Base-by-base conservation (phyloP, 1,140 invertebrate species). In the Eueides isabella region DNA sequence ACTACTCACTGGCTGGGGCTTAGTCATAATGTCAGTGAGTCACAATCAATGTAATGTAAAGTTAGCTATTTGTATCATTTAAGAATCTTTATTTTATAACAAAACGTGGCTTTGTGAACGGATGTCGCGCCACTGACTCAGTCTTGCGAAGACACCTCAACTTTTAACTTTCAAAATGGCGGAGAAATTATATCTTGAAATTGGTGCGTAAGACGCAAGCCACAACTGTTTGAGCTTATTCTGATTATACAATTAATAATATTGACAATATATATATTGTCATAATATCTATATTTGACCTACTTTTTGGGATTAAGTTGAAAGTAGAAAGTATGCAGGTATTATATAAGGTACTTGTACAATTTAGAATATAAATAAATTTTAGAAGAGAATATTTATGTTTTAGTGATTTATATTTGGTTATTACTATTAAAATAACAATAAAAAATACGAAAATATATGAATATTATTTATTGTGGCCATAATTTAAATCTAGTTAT, bases 111-210 rank as follows among this genome's bases (percentile, higher is more conserved):
- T 78, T 78, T 76, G 73, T 65, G 61, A 72, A 33, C 78, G 75
- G 48, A 76, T 73, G 80, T 80, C 76, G 68, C 72, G 69, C 68
- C 72, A 79, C 77, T 84, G 84, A 84, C 77, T 85, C 81, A 85
- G 67, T 48, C 48, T 77, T 44, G 33, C 72, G 66, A 64, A 78
- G 35, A 55, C 41, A 44, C 41, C 61, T 71, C 67, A 44, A 14
- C 48, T 26, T 78, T 68, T 61, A 69, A 85, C 81, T 83, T 85
- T 85, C 83, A 77, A 79, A 76, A 85, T 78, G 74, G 62, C 75
- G 62, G 68, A 67, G 70, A 73, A 67, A 38, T 74, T 77, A 77
- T 61, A 71, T 66, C 28, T 69, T 29, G 33, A 55, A 73, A 69
- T 61, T 61, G 19, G 29, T 61, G 33, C 29, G 71, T 38, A 71